Base-by-base conservation (phyloP, 2,113 vertebrate species). In the Strigops habroptila region DNA sequence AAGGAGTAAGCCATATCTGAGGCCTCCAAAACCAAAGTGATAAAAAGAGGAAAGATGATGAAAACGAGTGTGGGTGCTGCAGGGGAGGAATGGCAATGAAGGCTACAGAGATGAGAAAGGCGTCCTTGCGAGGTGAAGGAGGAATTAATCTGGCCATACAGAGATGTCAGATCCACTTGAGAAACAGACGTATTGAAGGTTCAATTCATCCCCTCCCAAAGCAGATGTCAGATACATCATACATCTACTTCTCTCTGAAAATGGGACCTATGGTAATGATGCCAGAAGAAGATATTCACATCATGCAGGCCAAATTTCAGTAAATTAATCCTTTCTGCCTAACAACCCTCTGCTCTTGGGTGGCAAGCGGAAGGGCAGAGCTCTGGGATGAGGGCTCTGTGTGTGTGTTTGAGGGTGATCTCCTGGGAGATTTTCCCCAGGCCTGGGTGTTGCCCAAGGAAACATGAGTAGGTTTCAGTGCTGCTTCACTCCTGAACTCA, bases 401-500 rank as follows among this genome's bases (percentile, higher is more conserved):
- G 53, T 94, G 3, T 63, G 60, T 95, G 68, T 95, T 96, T 95
- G 78, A 95, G n/a, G 78, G 15, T 4, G 16, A 92, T 91, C 84
- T 95, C 93, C 91, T 88, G 82, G 87, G 91, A 96, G 78, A 95
- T 91, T 79, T 92, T 86, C 95, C 95, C 59, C 82, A 7, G 93
- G 94, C 90, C 75, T 93, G 91, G 90, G 95, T 85, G 95, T 93
- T 95, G 59, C 90, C 90, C 65, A 85, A 53, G 25, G 75, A 94
- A 95, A 94, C 71, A 77, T 86, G 93, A 95, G 84, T 57, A 82
- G 62, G 57, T 92, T 95, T 95, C 91, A 82, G 62, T 25, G n/a
- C 74, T 90, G 78, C 44, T 69, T 95, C 78, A 82, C 84, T 92
- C 69, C 84, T 68, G 44, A 91, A 49, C 57, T 82, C 15, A 0